Evolutionary conservation across 1,140 invertebrate species (phyloP).

Genomic region (Trinorchestia longiramus): DNA sequence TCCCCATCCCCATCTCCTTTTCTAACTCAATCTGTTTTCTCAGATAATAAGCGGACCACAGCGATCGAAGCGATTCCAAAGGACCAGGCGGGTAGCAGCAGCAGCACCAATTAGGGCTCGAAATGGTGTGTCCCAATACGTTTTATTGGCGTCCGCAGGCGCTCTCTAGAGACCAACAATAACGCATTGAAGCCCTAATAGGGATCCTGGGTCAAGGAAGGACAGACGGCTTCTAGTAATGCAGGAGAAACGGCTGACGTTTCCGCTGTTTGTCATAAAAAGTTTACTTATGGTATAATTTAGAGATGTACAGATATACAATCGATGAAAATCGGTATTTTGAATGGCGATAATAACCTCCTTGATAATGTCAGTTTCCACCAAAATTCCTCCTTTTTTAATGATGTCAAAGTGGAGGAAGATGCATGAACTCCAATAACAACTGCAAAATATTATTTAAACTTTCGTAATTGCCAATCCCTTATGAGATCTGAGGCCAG

Average conservation of each 20-base stretch:
- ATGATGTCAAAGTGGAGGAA: too few species aligned
- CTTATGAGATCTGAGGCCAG: too few species aligned
- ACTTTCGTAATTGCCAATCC: too few species aligned
- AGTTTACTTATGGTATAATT: background rate
- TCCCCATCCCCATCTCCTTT: background rate
- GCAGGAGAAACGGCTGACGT: background rate
- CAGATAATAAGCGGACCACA: background rate
- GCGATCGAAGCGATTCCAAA: background rate
- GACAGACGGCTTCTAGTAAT: background rate
- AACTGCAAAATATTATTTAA: too few species aligned
- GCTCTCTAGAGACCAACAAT: background rate
- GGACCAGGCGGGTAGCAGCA: background rate
- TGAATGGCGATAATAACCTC: too few species aligned
- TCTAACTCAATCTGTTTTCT: background rate
- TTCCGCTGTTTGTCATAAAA: background rate
- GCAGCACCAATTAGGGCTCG: background rate
- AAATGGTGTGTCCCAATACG: constrained; percentile 6
- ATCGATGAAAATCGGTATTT: background rate
- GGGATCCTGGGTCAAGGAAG: background rate
- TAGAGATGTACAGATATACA: background rate
- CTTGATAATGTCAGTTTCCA: too few species aligned
- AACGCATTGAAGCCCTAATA: background rate
- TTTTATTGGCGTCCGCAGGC: background rate
- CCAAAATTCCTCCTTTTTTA: too few species aligned
- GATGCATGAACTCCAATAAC: too few species aligned